phyloP scores from a whole-genome alignment of 64 coral and sea anemone species.

The Acropora tenuis region DNA sequence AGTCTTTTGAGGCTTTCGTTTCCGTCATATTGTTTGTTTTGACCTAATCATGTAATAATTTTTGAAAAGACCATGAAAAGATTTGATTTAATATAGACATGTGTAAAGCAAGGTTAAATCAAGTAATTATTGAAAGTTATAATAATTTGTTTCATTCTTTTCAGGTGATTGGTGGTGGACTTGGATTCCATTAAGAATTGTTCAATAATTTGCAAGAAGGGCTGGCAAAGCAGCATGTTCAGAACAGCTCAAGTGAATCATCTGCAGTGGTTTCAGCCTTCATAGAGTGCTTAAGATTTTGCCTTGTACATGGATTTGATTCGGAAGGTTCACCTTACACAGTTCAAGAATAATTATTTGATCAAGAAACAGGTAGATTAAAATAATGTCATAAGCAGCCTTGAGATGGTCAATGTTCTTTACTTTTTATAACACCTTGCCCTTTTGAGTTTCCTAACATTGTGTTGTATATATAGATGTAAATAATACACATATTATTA shows the following conservation, averaged over 20 bases:
- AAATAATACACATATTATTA: no score
- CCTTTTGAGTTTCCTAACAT: no score
- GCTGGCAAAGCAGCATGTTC: slow-evolving; percentile 55
- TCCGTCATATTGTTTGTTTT: no score
- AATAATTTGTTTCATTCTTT: not conserved
- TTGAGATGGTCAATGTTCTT: not conserved
- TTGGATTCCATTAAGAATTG: slow-evolving; percentile 79
- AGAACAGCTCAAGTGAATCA: slow-evolving; percentile 78
- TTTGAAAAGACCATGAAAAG: no score
- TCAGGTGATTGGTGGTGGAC: slow-evolving; percentile 54
- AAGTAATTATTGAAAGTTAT: no score
- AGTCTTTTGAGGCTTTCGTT: no score
- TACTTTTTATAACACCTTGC: not conserved
- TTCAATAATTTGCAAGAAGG: slow-evolving; percentile 79
- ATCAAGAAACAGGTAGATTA: slow-evolving; percentile 75
- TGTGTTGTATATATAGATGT: no score
- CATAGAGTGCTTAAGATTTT: slow-evolving; percentile 94
- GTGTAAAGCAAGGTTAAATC: no score
- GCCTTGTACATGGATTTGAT: slow-evolving; percentile 27
- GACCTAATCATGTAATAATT: no score
- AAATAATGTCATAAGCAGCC: no score
- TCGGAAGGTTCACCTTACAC: not conserved
- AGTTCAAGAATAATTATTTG: slow-evolving; percentile 67
- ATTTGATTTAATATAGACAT: no score
- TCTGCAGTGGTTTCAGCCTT: slow-evolving; percentile 76